Evolutionary conservation across 2,888 invertebrate genomes (phyloP).

Genomic region (Cryptocephalus primarius): DNA sequence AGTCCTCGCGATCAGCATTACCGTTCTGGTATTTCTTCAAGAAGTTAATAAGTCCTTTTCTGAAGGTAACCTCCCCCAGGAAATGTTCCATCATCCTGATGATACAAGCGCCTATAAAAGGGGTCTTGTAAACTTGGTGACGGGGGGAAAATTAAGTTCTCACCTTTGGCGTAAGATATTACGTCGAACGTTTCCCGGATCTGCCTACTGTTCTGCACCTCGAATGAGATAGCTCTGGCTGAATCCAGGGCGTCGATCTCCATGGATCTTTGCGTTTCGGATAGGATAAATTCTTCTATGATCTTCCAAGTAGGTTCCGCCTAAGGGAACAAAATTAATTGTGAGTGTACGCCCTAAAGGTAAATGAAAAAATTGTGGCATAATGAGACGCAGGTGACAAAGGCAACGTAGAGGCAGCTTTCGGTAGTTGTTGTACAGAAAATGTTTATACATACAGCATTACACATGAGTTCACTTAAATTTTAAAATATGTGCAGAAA

Average conservation of each 20-base stretch:
- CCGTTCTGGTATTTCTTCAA: constrained; percentile 42
- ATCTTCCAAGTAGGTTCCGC: constrained; percentile 49
- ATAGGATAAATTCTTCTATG: constrained; percentile 43
- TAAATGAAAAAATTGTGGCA: no score
- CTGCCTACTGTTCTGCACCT: constrained; percentile 48
- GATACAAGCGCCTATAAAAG: constrained; percentile 48
- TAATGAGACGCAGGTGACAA: no score
- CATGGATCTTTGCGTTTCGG: constrained; percentile 47
- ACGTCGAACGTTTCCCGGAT: constrained; percentile 59
- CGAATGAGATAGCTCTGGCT: constrained; percentile 54
- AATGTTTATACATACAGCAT: no score
- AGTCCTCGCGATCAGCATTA: constrained; percentile 54
- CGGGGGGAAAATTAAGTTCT: neutral
- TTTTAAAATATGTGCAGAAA: no score
- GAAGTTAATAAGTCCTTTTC: constrained; percentile 42
- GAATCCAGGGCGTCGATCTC: constrained; percentile 48
- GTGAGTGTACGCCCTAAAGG: no score
- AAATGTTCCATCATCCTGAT: constrained; percentile 63
- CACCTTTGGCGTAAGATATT: constrained; percentile 60
- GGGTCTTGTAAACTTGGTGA: neutral
- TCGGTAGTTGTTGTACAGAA: no score
- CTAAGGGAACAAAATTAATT: constrained; percentile 12
- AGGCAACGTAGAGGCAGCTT: no score
- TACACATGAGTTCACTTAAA: no score
- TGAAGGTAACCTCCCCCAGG: constrained; percentile 51